Evolutionary conservation across 2,888 invertebrate species (phyloP), one percentile per base, ranked within the genome.

Genomic region (Megastigmus dorsalis): DNA sequence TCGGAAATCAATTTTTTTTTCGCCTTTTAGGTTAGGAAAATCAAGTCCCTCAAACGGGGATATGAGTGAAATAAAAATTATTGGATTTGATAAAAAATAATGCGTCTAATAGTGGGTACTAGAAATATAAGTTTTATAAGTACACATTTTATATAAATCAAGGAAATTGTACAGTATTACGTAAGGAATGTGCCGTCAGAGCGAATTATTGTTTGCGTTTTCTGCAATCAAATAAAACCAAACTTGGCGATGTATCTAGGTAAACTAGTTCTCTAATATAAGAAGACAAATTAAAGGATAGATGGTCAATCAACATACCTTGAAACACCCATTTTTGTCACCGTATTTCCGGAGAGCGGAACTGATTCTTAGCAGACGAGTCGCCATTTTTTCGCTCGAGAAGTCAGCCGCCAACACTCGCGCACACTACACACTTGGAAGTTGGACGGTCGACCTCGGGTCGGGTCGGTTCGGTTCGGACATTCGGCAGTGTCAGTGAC

Each of bases 331-430:
- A 57, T 84, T 85, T 79, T 84, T 87, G 73, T 87, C 82, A 2
- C 84, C 80, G 80, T 84, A 85, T 73, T 81, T 85, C 76, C 86
- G 85, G 78, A 88, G 79, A 30, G 84, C 84, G 71, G 84, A 81
- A 66, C 86, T 84, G 72, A 88, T 80, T 81, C 80, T 86, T 72
- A 89, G 80, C 79, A 89, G 79, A 84, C 88, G 85, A 77, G 88
- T 86, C 84, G 88, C 88, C 88, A 89, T 88, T 86, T 87, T 86
- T 66, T 26, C 36, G 26, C 13, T 30, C 33, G 50, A 74, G 48
- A 63, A 65, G 69, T 60, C 59, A 69, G 69, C 69, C 69, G 38
- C 60, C 23, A 69, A 41, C 41, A 52, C 68, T 48, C 48, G 68
- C 68, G 36, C 28, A n/a, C n/a, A n/a, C n/a, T n/a, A n/a, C n/a